Conservation (phyloP, 2,113 vertebrate species). For the Burhinus bistriatus region DNA sequence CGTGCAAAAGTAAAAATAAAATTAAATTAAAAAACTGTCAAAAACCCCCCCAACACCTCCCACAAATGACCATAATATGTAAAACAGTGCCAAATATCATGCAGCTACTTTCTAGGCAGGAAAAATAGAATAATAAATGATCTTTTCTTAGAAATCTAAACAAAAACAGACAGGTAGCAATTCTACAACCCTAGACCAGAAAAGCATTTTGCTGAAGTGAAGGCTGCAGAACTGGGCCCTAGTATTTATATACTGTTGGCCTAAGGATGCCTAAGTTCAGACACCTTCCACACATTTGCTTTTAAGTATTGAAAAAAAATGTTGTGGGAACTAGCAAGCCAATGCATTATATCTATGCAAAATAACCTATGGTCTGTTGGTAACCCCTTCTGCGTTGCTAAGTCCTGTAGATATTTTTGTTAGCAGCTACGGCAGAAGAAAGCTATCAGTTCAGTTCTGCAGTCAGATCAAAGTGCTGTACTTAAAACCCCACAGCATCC, state of each 20-base stretch:
- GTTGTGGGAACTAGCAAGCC: neutral
- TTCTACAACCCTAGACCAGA: neutral
- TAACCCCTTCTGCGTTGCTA: neutral
- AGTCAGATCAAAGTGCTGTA: neutral
- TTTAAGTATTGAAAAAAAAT: neutral
- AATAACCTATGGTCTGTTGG: neutral
- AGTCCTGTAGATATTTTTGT: neutral
- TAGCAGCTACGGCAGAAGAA: neutral
- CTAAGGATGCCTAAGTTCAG: neutral
- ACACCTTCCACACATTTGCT: neutral
- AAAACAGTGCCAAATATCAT: slow-evolving; percentile 4
- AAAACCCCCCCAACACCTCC: neutral
- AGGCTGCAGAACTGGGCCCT: neutral
- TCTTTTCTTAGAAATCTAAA: neutral
- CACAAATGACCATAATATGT: neutral
- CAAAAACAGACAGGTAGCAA: neutral
- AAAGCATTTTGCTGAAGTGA: neutral
- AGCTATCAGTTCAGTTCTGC: neutral
- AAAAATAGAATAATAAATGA: slow-evolving; percentile 5
- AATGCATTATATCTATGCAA: neutral
- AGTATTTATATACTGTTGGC: too few relatives aligned
- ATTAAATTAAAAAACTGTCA: neutral
- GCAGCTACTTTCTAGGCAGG: neutral
- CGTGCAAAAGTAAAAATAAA: neutral
- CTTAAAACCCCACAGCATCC: neutral